A percentile compares a stretch with the other conserved stretches of the same genome.
These are phyloP conservation scores for Hylomyscus alleni DNA, from an alignment of 2,797 vertebrate genomes.

Conservation along the genomic window DNA sequence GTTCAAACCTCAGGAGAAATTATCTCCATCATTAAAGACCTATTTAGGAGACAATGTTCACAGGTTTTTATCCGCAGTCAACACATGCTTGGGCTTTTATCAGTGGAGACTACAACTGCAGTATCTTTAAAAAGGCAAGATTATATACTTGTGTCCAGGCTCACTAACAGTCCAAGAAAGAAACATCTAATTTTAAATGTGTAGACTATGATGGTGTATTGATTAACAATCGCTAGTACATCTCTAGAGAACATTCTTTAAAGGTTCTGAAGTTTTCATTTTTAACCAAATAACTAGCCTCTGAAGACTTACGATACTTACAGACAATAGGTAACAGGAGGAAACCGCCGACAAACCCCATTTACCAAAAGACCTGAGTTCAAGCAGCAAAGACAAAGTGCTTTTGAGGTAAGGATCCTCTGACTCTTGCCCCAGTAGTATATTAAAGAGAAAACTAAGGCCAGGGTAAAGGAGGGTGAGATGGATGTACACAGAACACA, in stretches of 20 bases:
- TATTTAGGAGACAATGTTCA: slow-evolving; percentile 48
- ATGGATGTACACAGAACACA: not conserved
- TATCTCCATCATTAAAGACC: slow-evolving; percentile 44
- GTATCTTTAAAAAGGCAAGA: not conserved
- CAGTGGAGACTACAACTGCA: not conserved
- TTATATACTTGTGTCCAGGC: not conserved
- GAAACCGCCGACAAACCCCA: not conserved
- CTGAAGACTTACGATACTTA: slow-evolving; percentile 7
- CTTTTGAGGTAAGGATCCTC: not conserved
- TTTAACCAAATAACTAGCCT: not conserved
- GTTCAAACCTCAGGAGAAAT: slow-evolving; percentile 54
- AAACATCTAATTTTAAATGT: slow-evolving; percentile 29
- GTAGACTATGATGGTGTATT: not conserved
- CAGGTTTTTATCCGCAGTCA: slow-evolving; percentile 18
- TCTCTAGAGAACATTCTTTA: slow-evolving; percentile 35
- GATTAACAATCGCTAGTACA: not conserved
- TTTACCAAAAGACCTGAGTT: slow-evolving; percentile 56
- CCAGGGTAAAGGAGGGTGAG: not conserved
- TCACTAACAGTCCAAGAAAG: slow-evolving; percentile 6
- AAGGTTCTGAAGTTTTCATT: not conserved
- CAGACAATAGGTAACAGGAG: not conserved
- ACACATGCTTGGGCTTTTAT: not conserved
- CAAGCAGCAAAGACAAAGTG: slow-evolving; percentile 7
- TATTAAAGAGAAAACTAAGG: slow-evolving; percentile 5
- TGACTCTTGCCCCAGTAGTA: not conserved